phyloP scores from a whole-genome alignment of 1,140 invertebrate species.

The Aphaenogaster ashmeadi region DNA sequence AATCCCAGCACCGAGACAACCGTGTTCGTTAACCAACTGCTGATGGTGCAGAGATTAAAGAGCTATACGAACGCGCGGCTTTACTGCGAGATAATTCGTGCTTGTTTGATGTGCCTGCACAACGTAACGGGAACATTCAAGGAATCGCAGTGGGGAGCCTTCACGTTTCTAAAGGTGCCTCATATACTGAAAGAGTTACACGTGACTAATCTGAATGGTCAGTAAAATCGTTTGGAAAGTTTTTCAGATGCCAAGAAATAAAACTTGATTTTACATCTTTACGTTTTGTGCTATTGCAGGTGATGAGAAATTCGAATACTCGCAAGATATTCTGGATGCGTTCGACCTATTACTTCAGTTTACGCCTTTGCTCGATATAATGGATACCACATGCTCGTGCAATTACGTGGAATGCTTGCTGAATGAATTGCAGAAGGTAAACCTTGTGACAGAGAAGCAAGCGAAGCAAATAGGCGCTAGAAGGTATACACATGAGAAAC shows the following conservation, averaged over 20 bases:
- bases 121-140: slow-evolving; percentile 92
- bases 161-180: slow-evolving; percentile 96
- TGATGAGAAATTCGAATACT: slow-evolving; percentile 89
- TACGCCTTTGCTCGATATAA: slow-evolving; percentile 94
- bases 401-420: slow-evolving; percentile 95
- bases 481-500: slow-evolving; percentile 84
- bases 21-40: slow-evolving; percentile 92
- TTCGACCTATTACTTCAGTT: slow-evolving; percentile 94
- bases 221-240: slow-evolving; percentile 52
- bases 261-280: neutral
- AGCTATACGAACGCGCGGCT: slow-evolving; percentile 91
- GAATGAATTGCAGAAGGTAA: slow-evolving; percentile 93
- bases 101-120: slow-evolving; percentile 95
- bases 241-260: neutral
- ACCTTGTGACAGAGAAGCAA: slow-evolving; percentile 93
- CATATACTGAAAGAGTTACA: slow-evolving; percentile 92
- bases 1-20: slow-evolving; percentile 93
- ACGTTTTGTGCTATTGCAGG: slow-evolving; percentile 69
- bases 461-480: slow-evolving; percentile 91
- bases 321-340: slow-evolving; percentile 93
- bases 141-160: slow-evolving; percentile 97
- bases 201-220: slow-evolving; percentile 85
- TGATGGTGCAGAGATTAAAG: slow-evolving; percentile 94
- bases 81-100: slow-evolving; percentile 96
- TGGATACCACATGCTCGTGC: slow-evolving; percentile 95